Conservation (phyloP, 92 coral and sea anemone genomes). For the Parazoanthus swiftii region DNA sequence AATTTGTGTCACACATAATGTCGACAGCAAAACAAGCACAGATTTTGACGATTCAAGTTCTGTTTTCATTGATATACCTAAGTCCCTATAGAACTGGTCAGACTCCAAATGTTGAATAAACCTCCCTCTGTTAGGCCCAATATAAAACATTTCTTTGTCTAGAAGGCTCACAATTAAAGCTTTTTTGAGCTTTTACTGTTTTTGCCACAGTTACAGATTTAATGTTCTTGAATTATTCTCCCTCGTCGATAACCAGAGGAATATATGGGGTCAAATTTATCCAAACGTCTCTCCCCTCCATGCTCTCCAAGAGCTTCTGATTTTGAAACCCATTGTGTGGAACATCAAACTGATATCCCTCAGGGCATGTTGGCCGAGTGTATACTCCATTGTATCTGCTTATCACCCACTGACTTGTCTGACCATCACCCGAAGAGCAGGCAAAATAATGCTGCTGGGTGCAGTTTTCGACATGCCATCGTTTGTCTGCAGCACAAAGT, state of each 20-base stretch:
- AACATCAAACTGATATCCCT: constrained; percentile 62
- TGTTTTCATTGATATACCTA: too few relatives aligned
- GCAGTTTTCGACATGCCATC: constrained; percentile 74
- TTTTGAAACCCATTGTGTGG: constrained; percentile 77
- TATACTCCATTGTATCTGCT: constrained; percentile 52
- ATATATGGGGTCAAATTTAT: constrained; percentile 63
- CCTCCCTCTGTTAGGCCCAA: too few relatives aligned
- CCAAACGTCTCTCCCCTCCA: constrained; percentile 63
- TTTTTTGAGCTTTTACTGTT: too few relatives aligned
- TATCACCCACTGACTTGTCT: constrained; percentile 33
- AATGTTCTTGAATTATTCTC: neutral
- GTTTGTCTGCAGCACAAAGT: constrained; percentile 56
- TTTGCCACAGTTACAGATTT: neutral
- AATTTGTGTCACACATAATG: too few relatives aligned
- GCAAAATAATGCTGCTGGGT: constrained; percentile 62
- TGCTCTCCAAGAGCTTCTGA: constrained; percentile 48
- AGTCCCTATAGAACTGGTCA: too few relatives aligned
- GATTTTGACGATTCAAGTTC: too few relatives aligned
- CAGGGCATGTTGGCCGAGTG: constrained; percentile 65
- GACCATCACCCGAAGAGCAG: constrained; percentile 44
- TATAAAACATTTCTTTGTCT: too few relatives aligned
- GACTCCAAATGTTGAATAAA: too few relatives aligned
- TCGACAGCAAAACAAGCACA: too few relatives aligned
- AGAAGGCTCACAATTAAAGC: too few relatives aligned
- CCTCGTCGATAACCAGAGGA: constrained; percentile 15